Evolutionary conservation across 2,888 invertebrate genomes (phyloP).

Genomic region (Drosophila leonis): DNA sequence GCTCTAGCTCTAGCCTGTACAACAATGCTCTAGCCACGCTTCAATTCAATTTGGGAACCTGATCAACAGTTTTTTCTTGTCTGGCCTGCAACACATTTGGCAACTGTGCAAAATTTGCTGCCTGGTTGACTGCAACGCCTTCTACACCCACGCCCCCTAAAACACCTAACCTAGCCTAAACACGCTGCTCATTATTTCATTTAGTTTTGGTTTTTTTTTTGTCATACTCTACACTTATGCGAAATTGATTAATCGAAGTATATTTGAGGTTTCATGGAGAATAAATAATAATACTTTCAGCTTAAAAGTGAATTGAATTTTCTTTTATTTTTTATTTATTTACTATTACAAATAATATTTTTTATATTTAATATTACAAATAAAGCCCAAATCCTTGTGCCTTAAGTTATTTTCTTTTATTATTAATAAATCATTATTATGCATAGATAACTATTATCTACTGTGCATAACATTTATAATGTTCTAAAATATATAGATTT

Average conservation of each 20-base stretch:
- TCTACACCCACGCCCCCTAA: conserved; percentile 64
- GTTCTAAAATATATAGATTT: too few species aligned
- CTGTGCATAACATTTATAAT: too few species aligned
- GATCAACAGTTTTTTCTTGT: conserved; percentile 11
- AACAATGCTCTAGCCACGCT: conserved; percentile 75
- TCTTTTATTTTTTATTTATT: background rate
- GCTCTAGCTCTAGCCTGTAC: conserved; percentile 25
- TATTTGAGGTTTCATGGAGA: background rate
- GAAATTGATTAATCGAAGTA: background rate
- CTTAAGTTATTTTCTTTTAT: too few species aligned
- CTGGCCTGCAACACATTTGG: conserved; percentile 38
- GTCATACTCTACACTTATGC: conserved; percentile 43
- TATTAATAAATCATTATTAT: too few species aligned
- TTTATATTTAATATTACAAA: too few species aligned
- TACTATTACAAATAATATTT: too few species aligned
- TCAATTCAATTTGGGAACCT: conserved; percentile 67
- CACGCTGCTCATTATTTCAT: conserved; percentile 60
- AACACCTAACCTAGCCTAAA: conserved; percentile 45
- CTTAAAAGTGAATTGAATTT: background rate
- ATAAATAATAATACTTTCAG: background rate
- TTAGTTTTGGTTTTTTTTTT: conserved; percentile 20
- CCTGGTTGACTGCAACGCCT: conserved; percentile 45
- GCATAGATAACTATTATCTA: too few species aligned
- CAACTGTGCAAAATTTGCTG: conserved; percentile 23
- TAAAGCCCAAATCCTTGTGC: too few species aligned